Evolutionary conservation across 2,113 vertebrate species (phyloP).

Genomic region (Crocuta crocuta): DNA sequence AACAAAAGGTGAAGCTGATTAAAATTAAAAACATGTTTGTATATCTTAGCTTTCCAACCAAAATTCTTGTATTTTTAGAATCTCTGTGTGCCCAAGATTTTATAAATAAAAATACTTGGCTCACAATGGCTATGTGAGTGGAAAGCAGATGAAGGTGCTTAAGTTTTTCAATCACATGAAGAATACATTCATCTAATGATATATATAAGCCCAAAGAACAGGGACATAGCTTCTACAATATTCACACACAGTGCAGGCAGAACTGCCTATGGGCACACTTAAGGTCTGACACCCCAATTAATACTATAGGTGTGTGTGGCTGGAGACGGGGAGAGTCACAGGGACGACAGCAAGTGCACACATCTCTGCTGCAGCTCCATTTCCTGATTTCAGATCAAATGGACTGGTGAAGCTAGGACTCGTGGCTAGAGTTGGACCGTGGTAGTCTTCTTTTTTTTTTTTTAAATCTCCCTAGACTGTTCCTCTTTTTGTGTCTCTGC

Average conservation of each 20-base stretch:
- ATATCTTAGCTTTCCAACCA: background rate
- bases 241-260: background rate
- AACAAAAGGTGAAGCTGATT: background rate
- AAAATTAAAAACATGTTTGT: constrained; percentile 50
- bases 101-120: background rate
- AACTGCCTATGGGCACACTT: background rate
- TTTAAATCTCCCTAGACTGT: background rate
- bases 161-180: background rate
- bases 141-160: background rate
- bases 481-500: background rate
- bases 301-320: fast-evolving
- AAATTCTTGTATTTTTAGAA: constrained; percentile 2
- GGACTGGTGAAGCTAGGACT: background rate
- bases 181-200: background rate
- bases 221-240: background rate
- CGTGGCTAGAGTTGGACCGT: background rate
- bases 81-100: background rate
- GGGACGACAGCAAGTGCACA: background rate
- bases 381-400: constrained; percentile 7
- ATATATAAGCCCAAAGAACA: background rate
- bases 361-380: background rate
- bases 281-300: background rate
- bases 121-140: background rate
- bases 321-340: background rate
- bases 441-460: background rate